A percentile compares a stretch with the other conserved stretches of the same genome.
Evolutionary conservation across 2,888 invertebrate genomes (phyloP).

Genomic region (Parelbella ahira): DNA sequence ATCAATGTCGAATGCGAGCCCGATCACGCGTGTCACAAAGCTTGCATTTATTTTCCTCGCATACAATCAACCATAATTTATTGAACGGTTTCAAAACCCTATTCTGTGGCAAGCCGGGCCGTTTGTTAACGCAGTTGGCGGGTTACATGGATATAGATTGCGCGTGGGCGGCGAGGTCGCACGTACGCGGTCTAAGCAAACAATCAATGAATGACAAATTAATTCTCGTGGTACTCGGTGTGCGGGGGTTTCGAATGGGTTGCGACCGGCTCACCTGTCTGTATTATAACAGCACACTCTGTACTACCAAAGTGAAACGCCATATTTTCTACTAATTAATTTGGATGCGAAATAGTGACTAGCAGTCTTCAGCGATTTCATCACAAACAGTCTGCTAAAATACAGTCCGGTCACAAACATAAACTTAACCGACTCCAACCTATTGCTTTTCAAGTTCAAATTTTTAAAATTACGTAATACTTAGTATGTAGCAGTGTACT

Average conservation of each 20-base stretch:
- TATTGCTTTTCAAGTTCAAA: too few relatives aligned
- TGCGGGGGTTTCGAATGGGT: background rate
- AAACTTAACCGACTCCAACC: too few relatives aligned
- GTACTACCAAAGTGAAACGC: too few relatives aligned
- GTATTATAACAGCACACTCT: background rate
- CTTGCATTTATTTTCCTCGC: conserved; percentile 17
- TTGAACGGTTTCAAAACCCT: conserved; percentile 28
- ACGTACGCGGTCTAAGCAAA: conserved; percentile 50
- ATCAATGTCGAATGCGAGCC: conserved; percentile 7
- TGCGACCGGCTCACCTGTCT: background rate
- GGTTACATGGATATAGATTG: conserved; percentile 40
- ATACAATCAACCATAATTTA: conserved; percentile 27
- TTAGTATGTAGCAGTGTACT: too few relatives aligned
- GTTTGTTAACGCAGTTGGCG: conserved; percentile 41
- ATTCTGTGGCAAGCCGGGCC: conserved; percentile 23
- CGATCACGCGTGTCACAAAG: conserved; percentile 13
- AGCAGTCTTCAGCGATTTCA: too few relatives aligned
- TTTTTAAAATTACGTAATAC: too few relatives aligned
- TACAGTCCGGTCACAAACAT: too few relatives aligned
- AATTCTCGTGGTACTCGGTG: too few relatives aligned
- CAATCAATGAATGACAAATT: conserved; percentile 66
- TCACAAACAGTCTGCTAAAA: too few relatives aligned
- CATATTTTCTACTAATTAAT: too few relatives aligned
- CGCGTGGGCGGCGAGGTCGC: conserved; percentile 57
- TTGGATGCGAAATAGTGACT: too few relatives aligned